Percentiles rank a stretch among this genome's conserved stretches.
phyloP scores from a whole-genome alignment of 1,140 invertebrate species.

The Chionoecetes opilio region DNA sequence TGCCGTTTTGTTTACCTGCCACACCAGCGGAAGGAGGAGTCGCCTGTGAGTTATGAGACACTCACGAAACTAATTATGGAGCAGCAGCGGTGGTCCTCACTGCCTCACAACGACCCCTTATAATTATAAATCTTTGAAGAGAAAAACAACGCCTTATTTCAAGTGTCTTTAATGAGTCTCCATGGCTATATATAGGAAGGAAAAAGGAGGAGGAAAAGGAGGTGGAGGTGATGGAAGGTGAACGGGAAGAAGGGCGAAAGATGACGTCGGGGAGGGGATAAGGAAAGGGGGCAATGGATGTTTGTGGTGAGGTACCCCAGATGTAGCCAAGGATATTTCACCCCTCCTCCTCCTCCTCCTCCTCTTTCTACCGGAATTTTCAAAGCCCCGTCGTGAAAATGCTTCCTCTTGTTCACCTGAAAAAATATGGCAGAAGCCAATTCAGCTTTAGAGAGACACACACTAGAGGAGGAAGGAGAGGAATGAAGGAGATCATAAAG shows the following conservation, averaged over 20 bases:
- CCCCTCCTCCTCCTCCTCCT: not conserved
- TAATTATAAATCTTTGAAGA: not conserved
- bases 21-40: not conserved
- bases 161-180: not conserved
- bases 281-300: not conserved
- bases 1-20: constrained; percentile 28
- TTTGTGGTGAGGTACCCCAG: not conserved
- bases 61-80: constrained; percentile 30
- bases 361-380: not conserved
- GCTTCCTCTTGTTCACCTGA: not conserved
- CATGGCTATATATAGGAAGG: not conserved
- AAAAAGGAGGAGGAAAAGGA: not conserved
- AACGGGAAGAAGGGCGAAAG: not conserved
- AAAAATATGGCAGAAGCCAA: not conserved
- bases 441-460: not conserved
- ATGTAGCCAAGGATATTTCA: not conserved
- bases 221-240: not conserved
- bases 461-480: not conserved
- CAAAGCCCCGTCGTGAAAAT: not conserved
- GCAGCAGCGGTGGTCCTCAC: not conserved
- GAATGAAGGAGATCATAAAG: too few species aligned
- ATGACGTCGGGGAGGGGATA: not conserved
- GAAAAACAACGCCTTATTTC: constrained; percentile 19
- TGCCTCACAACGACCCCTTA: not conserved
- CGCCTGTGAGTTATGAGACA: not conserved